Base-by-base conservation (phyloP, 2,888 invertebrate genomes). In the Aphrophora alni region DNA sequence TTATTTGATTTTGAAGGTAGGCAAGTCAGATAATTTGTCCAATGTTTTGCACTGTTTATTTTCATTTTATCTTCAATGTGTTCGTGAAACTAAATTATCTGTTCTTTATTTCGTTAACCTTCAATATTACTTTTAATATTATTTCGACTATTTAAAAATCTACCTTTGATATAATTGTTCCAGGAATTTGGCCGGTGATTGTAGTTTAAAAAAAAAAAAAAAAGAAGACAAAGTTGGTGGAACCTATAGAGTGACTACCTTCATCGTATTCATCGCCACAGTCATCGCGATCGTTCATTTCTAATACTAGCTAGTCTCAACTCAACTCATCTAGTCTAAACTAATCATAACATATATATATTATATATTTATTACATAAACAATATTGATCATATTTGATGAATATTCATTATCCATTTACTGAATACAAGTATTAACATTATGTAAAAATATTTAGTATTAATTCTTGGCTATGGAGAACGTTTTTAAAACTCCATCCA, bases 261-360 rank as follows among this genome's bases (percentile, higher is more conserved):
- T 59, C 51, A 75, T 17, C 76, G 59, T n/a, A n/a, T 68, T 69
- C 14, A 25, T 68, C 76, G 24, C 68, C 78, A 71, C 25, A 28
- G 70, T 51, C 71, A 78, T 78, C 59, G 74, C 78, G 59, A 59
- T 59, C n/a, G 59, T 59, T 59, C 21, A 59, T 59, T 59, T 59
- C n/a, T 59, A 59, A 21, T 33, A 70, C 44, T 80, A 80, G 75
- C 80, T 80, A 80, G 80, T 80, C 75, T 75, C 12, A 44, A 70
- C 38, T 59, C n/a, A 73, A 73, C n/a, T 73, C 79, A 74, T 80
- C 80, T 80, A 80, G 80, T 80, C 80, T 70, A 75, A 75, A 80
- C 80, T 80, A 80, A 75, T 80, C 75, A 80, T 76, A 10, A 78
- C 70, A 71, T 51, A 80, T 80, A 82, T 82, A 82, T 82, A 82